Base-by-base conservation (phyloP, 2,797 vertebrate genomes). In the Dendrocincla fuliginosa region DNA sequence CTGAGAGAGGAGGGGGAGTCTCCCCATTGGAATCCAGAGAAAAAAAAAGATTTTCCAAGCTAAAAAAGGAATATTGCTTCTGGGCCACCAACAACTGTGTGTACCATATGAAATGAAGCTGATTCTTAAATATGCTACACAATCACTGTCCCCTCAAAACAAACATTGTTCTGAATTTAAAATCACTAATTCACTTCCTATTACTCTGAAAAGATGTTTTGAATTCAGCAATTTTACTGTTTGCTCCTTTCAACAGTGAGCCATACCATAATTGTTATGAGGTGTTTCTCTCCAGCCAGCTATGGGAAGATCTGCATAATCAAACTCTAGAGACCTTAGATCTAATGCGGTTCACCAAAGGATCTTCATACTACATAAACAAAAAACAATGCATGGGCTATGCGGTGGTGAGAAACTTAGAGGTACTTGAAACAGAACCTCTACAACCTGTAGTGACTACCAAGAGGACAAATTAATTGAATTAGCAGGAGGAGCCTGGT, bases 241-340 rank as follows among this genome's bases (percentile, higher is more conserved):
- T 35, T 47, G 32, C 19, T 70, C 47, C 32, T 42, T 70, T 53
- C 11, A 10, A 56, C 8, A 24, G n/a, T 32, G 46, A 86, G 25
- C 6, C 0, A 1, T 10, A 24, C 8, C 15, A 13, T 5, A 10
- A 37, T 2, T 52, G n/a, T 25, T 17, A 16, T 2, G 2, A 59
- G 14, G 32, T 10, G 28, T 15, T 79, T 67, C 32, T 32, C 37
- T 57, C 30, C 42, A 35, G 47, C 11, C 3, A 6, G 5, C 24
- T 57, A 52, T 0, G 2, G 46, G 35, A 30, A 39, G 9, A 73
- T 10, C 61, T 33, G 13, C 20, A 47, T 59, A 53, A 25, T 20
- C 23, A 70, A 2, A 17, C 30, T 33, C 53, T 44, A n/a, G 33
- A 61, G 18, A 83, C 46, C 22, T 33, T 3, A 6, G 13, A 42